These are phyloP conservation scores for Oscheius sp. DNA, from an alignment of 2,888 invertebrate genomes.

Conservation along the genomic window DNA sequence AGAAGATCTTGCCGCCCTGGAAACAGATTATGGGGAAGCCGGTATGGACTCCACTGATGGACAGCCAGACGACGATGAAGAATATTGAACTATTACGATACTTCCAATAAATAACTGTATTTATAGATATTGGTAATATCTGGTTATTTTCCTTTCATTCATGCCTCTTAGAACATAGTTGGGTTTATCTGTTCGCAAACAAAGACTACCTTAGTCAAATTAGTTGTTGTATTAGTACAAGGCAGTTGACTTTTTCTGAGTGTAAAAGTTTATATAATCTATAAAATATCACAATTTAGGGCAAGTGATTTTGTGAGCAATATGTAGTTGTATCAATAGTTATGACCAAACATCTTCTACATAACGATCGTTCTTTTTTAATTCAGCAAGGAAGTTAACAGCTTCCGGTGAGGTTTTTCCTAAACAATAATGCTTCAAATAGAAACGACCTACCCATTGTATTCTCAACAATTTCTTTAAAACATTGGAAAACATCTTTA, in stretches of 20 bases:
- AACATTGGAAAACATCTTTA: constrained; percentile 76
- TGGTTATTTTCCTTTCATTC: too few relatives aligned
- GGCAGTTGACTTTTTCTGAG: too few relatives aligned
- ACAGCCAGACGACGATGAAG: constrained; percentile 51
- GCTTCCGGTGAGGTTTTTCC: constrained; percentile 65
- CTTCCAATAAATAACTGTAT: not conserved
- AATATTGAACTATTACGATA: constrained; percentile 34
- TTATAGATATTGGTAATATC: too few relatives aligned
- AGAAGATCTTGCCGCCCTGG: constrained; percentile 61
- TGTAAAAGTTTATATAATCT: too few relatives aligned
- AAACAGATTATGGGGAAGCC: constrained; percentile 54
- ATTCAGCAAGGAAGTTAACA: constrained; percentile 66
- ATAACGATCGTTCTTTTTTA: constrained; percentile 71
- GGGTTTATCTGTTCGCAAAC: too few relatives aligned
- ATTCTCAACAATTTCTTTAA: constrained; percentile 41
- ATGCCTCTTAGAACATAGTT: too few relatives aligned
- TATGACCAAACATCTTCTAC: constrained; percentile 73
- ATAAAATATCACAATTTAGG: not conserved
- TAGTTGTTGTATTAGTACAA: too few relatives aligned
- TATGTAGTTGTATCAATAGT: not conserved
- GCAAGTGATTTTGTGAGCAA: not conserved
- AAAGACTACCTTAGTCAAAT: too few relatives aligned
- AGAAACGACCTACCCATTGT: constrained; percentile 8
- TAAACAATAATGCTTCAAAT: constrained; percentile 44
- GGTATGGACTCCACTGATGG: constrained; percentile 37